Conservation (phyloP, 1,140 invertebrate species). For the Pseudomyrmex sp. region DNA sequence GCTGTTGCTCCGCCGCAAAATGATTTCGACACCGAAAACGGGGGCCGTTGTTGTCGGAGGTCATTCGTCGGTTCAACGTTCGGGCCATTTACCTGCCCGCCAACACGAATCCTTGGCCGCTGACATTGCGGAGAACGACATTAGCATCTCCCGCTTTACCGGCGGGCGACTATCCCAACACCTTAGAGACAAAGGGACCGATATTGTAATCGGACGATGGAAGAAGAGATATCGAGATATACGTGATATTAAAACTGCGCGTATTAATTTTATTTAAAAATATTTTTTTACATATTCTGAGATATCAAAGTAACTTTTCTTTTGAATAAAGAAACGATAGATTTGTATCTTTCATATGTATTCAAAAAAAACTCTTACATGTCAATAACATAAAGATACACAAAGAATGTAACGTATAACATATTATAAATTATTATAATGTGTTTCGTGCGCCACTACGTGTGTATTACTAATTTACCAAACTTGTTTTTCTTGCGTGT, state of each 20-base stretch:
- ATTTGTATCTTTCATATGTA: no score
- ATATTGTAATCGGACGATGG: not conserved
- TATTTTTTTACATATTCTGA: no score
- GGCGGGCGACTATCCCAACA: slow-evolving; percentile 41
- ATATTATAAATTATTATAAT: no score
- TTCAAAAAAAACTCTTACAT: no score
- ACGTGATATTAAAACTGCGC: not conserved
- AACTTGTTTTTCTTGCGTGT: no score
- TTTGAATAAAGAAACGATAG: no score
- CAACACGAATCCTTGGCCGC: slow-evolving; percentile 67
- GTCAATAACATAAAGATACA: no score
- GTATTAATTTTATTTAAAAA: not conserved
- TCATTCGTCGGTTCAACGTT: slow-evolving; percentile 78
- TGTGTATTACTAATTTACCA: no score
- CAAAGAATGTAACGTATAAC: no score
- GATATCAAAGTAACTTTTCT: no score
- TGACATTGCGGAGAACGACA: slow-evolving; percentile 49
- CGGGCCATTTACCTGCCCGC: slow-evolving; percentile 74
- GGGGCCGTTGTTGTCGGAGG: slow-evolving; percentile 78
- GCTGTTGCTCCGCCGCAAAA: slow-evolving; percentile 46
- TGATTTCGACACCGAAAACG: slow-evolving; percentile 71
- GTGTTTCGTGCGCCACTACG: no score
- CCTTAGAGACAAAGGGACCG: slow-evolving; percentile 28
- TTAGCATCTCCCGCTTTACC: slow-evolving; percentile 56
- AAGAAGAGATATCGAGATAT: no score